Evolutionary conservation across 2,888 invertebrate genomes (phyloP).

Genomic region (Piscicola geometra): DNA sequence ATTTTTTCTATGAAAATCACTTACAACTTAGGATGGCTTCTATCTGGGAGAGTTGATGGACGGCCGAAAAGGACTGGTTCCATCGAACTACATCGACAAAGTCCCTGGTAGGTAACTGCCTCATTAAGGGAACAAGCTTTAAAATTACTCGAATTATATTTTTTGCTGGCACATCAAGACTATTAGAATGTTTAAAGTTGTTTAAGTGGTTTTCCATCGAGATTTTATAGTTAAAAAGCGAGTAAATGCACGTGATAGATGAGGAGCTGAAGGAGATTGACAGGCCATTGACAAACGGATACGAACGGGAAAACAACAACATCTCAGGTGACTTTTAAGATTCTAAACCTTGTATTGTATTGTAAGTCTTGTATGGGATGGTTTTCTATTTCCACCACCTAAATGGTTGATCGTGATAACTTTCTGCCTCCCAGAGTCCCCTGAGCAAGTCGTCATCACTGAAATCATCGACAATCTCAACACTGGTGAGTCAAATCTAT

Average conservation of each 20-base stretch:
- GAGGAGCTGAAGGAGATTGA: conserved; percentile 5
- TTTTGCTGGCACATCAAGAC: not conserved
- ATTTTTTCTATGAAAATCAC: no score
- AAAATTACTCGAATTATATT: not conserved
- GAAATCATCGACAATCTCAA: conserved; percentile 21
- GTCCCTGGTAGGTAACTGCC: conserved; percentile 49
- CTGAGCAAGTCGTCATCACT: conserved; percentile 15
- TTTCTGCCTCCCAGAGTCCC: conserved; percentile 7
- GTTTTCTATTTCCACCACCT: no score
- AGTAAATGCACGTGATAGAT: no score
- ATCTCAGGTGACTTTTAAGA: conserved; percentile 3
- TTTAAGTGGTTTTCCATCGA: no score
- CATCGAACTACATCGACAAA: conserved; percentile 63
- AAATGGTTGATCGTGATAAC: no score
- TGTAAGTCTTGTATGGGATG: no score
- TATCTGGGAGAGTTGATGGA: conserved; percentile 90
- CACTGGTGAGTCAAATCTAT: conserved; percentile 1
- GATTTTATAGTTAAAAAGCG: no score
- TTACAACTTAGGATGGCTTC: conserved; percentile 79
- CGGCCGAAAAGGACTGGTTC: conserved; percentile 86
- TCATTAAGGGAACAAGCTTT: no score
- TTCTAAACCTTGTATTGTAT: no score
- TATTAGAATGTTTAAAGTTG: not conserved
- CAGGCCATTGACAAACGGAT: not conserved
- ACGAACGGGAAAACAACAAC: not conserved